Evolutionary conservation across 2,113 vertebrate genomes (phyloP), one percentile per base, ranked within the genome.

Genomic region (Erythrolamprus reginae): DNA sequence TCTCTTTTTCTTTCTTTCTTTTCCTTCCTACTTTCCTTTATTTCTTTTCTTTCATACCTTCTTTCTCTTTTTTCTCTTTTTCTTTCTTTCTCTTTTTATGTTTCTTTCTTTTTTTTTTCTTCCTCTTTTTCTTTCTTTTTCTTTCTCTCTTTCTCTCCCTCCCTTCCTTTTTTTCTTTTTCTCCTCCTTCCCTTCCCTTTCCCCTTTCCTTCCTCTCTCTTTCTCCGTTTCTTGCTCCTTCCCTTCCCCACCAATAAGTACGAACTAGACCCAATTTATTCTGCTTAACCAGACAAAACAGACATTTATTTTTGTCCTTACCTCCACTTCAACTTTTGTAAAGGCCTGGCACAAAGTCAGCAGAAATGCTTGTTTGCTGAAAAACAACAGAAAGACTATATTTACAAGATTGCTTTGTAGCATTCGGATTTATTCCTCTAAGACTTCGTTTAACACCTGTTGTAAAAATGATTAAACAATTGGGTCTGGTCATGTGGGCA

Each of bases 261-360:
- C 33, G 7, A 51, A 50, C 33, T 9, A 21, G 28, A 50, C 17
- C 1, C 21, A 21, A 28, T 12, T 13, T 10, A 26, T 38, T 28
- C 24, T 5, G 4, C 17, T 56, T 3, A 12, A 3, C 26, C 45
- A 61, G 82, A 21, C 33, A 82, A 15, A 89, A 33, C 42, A 84
- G 0, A 87, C 83, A 89, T 55, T 0, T 45, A 5, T 45, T 2
- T 87, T 91, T 91, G 13, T 33, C 55, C 94, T 97, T 97, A 99
- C 99, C 98, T 99, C 99, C 58, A 99, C 97, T 96, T 99, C 98
- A 23, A 99, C 97, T 19, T 97, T 99, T 42, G 99, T 99, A 96
- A 97, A 98, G 26, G 97, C 95, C 96, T 99, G 99, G 94, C 97
- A 98, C 88, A 98, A 91, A 0, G 99, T 99, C 52, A 99, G 97